Percentiles rank a stretch among this genome's conserved stretches.
phyloP scores from a whole-genome alignment of 2,797 vertebrate genomes.

The Leucoraja ocellata region DNA sequence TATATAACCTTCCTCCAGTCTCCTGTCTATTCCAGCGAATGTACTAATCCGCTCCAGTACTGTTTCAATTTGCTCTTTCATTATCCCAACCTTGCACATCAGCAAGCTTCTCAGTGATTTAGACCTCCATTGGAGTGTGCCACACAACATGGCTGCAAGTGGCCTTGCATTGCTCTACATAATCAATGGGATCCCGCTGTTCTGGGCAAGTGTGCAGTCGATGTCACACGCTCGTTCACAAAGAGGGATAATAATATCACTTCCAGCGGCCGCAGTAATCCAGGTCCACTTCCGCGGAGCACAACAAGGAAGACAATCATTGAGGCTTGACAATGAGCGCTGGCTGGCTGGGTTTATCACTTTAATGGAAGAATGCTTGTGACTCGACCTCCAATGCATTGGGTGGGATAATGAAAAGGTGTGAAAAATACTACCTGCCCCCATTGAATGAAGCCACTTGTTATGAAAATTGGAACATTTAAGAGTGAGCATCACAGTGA shows the following conservation, averaged over 20 bases:
- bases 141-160: background rate
- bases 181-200: no score
- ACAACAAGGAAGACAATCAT: background rate
- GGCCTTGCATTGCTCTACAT: background rate
- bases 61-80: background rate
- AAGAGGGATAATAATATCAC: background rate
- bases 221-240: background rate
- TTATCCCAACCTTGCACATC: background rate
- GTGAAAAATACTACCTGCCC: background rate
- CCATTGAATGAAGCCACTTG: background rate
- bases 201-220: background rate
- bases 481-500: background rate
- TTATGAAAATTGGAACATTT: background rate
- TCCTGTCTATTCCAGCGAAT: background rate
- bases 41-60: no score
- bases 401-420: background rate
- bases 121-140: background rate
- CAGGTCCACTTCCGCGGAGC: no score
- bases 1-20: background rate
- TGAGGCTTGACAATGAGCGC: background rate
- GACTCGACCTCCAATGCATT: no score
- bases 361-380: background rate
- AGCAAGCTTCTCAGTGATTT: background rate
- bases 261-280: no score
- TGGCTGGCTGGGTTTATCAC: background rate